Percentiles rank a stretch among this genome's conserved stretches.
Conservation (phyloP, 2,113 vertebrate genomes). For the Trogon melanurus region DNA sequence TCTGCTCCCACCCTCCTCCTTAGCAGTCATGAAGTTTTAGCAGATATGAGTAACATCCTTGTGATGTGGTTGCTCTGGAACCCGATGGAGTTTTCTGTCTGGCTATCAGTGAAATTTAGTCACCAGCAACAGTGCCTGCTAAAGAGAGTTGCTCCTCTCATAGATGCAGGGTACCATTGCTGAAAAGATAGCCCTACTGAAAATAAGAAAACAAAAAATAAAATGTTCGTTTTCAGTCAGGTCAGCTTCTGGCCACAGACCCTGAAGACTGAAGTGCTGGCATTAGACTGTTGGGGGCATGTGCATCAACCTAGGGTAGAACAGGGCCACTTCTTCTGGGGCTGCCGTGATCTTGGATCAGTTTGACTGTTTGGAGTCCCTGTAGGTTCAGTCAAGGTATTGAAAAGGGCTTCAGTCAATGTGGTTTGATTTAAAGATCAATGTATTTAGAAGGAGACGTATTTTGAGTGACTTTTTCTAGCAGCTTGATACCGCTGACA, state of each 20-base stretch:
- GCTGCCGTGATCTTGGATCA: not conserved
- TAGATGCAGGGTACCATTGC: not conserved
- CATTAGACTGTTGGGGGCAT: accelerated
- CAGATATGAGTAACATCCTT: not conserved
- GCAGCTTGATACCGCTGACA: not conserved
- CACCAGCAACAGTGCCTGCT: not conserved
- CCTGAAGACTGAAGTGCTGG: not conserved
- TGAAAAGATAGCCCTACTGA: not conserved
- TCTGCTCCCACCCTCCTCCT: not conserved
- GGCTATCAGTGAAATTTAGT: not conserved
- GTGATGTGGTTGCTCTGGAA: not conserved
- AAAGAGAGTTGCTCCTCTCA: not conserved
- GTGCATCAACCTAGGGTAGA: accelerated
- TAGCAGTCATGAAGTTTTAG: not conserved
- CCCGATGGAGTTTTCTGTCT: not conserved
- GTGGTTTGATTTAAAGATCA: not conserved
- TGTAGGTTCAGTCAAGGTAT: not conserved
- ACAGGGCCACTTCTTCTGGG: not conserved
- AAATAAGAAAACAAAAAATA: not conserved
- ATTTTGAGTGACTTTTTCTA: not conserved
- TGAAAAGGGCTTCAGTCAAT: not conserved
- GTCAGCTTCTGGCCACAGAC: not conserved
- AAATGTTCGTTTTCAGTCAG: not conserved
- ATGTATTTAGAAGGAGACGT: not conserved
- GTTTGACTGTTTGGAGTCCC: not conserved